Evolutionary conservation across 92 coral and sea anemone genomes (phyloP).

Genomic region (Porites evermanni): DNA sequence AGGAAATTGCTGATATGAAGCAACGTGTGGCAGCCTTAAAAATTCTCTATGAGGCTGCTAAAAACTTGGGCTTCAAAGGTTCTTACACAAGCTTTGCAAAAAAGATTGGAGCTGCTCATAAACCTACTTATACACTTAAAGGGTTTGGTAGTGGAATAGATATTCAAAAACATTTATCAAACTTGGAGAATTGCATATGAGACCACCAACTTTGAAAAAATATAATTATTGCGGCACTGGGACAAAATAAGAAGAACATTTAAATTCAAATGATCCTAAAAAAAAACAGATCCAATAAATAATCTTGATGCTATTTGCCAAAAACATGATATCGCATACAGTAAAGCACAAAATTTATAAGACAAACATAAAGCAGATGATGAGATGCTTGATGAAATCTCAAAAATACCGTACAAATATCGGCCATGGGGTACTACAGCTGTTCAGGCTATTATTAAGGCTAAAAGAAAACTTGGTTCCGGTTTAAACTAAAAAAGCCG

Average conservation of each 20-base stretch:
- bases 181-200: slow-evolving; percentile 26
- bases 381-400: background rate
- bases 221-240: slow-evolving; percentile 43
- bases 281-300: background rate
- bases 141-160: background rate
- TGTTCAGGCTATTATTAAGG: background rate
- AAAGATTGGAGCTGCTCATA: too few relatives aligned
- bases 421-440: slow-evolving; percentile 10
- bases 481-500: background rate
- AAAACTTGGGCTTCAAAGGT: too few relatives aligned
- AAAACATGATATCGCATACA: background rate
- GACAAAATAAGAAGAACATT: background rate
- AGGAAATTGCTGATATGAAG: too few relatives aligned
- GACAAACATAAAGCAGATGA: slow-evolving; percentile 8
- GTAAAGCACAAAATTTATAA: background rate
- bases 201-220: slow-evolving; percentile 15
- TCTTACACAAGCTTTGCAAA: too few relatives aligned
- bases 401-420: slow-evolving; percentile 1
- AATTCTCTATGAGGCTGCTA: too few relatives aligned
- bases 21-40: too few relatives aligned
- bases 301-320: background rate
- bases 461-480: slow-evolving; percentile 6
- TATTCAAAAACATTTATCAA: slow-evolving; percentile 14
- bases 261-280: slow-evolving; percentile 15
- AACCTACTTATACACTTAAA: too few relatives aligned